Conservation (phyloP, 2,797 vertebrate genomes). For the Eremophila alpestris region DNA sequence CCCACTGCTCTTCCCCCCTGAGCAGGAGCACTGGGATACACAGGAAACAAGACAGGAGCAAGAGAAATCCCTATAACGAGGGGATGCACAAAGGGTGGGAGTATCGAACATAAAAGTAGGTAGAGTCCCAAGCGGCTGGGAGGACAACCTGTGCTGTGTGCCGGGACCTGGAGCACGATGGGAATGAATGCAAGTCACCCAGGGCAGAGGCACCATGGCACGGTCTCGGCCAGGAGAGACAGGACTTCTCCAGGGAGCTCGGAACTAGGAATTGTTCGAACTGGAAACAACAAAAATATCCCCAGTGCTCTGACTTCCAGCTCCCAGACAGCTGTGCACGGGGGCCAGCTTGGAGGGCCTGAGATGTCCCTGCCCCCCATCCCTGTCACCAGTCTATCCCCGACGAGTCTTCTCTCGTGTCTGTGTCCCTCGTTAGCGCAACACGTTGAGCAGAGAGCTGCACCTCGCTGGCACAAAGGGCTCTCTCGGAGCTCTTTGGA, state of each 20-base stretch:
- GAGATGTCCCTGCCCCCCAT: not conserved
- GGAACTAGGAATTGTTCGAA: not conserved
- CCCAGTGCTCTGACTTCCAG: not conserved
- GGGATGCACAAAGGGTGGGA: not conserved
- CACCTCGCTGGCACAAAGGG: not conserved
- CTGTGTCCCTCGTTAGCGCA: not conserved
- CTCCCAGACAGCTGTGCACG: accelerated
- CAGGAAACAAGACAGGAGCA: not conserved
- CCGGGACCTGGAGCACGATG: not conserved
- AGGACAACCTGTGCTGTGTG: not conserved
- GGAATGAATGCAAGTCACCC: not conserved
- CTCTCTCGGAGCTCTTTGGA: not conserved
- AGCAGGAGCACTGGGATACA: not conserved
- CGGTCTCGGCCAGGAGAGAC: not conserved
- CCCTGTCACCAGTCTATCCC: not conserved
- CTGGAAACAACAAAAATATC: not conserved
- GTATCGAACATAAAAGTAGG: not conserved
- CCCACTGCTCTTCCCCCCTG: too few species aligned
- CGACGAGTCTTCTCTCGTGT: accelerated
- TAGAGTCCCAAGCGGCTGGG: not conserved
- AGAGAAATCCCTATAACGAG: not conserved
- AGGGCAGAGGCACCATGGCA: not conserved
- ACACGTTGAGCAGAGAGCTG: not conserved
- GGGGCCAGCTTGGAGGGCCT: not conserved
- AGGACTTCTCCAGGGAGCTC: not conserved